phyloP scores from a whole-genome alignment of 2,797 vertebrate species.

The Graptemys geographica region DNA sequence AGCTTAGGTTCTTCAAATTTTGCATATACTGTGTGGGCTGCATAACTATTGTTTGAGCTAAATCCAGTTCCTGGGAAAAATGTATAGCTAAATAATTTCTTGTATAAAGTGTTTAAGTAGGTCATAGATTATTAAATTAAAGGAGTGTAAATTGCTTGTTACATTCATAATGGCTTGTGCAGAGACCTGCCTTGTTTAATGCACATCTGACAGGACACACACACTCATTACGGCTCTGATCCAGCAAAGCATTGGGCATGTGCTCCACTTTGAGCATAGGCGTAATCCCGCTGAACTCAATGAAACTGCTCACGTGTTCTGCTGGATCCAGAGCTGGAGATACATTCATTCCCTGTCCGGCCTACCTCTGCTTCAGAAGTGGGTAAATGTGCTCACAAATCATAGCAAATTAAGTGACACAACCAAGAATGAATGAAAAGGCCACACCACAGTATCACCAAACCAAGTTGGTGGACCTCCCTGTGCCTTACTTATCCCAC shows the following conservation, averaged over 20 bases:
- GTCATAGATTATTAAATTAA: fast-evolving
- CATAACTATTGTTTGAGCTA: background rate
- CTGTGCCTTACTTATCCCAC: background rate
- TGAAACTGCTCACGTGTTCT: background rate
- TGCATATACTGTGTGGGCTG: background rate
- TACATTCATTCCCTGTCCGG: too few relatives aligned
- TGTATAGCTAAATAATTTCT: background rate
- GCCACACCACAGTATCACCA: too few relatives aligned
- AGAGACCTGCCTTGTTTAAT: background rate
- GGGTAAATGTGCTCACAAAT: too few relatives aligned
- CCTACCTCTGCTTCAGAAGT: too few relatives aligned
- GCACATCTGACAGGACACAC: background rate
- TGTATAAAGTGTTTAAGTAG: background rate
- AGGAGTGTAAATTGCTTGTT: background rate
- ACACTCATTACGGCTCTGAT: background rate
- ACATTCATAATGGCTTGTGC: background rate
- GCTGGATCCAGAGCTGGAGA: background rate
- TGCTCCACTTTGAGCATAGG: too few relatives aligned
- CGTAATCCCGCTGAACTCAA: too few relatives aligned
- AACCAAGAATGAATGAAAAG: too few relatives aligned
- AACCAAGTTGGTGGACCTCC: background rate
- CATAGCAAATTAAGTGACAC: too few relatives aligned
- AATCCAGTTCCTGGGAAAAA: background rate
- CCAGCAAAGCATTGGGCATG: too few relatives aligned
- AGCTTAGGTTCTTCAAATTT: background rate